These are phyloP conservation scores for Odontamblyopus lacepedii DNA, from an alignment of 2,797 vertebrate species.

Conservation along the genomic window DNA sequence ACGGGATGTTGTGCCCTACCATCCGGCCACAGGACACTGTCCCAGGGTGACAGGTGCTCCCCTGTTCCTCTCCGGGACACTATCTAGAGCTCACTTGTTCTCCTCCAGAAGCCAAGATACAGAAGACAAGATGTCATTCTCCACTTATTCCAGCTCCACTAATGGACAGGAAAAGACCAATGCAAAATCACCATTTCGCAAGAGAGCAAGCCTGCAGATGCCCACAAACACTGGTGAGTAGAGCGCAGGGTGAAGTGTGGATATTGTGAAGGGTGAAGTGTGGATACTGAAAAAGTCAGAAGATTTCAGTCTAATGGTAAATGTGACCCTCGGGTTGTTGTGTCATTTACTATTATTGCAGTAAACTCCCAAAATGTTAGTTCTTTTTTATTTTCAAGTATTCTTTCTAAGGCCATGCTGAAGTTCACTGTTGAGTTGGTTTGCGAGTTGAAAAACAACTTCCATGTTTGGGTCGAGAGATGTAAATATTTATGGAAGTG, in stretches of 20 bases:
- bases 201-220: conserved; percentile 84
- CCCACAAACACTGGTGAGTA: conserved; percentile 83
- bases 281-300: neutral
- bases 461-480: conserved; percentile 1
- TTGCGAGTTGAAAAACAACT: neutral
- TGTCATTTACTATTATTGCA: neutral
- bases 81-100: conserved; percentile 44
- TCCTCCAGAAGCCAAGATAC: conserved; percentile 46
- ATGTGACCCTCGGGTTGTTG: neutral
- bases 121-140: conserved; percentile 69
- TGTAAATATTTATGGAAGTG: conserved; percentile 5
- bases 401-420: neutral
- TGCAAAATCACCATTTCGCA: conserved; percentile 77
- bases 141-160: conserved; percentile 35
- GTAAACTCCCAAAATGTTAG: neutral
- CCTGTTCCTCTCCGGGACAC: conserved; percentile 58
- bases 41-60: conserved; percentile 40
- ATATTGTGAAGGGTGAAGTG: neutral
- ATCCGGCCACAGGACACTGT: conserved; percentile 48
- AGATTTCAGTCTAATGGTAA: neutral
- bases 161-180: conserved; percentile 67
- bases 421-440: neutral
- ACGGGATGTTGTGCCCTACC: conserved; percentile 44
- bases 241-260: neutral
- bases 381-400: neutral